phyloP scores from a whole-genome alignment of 2,797 vertebrate genomes.

The Sphenopsis melanotis region DNA sequence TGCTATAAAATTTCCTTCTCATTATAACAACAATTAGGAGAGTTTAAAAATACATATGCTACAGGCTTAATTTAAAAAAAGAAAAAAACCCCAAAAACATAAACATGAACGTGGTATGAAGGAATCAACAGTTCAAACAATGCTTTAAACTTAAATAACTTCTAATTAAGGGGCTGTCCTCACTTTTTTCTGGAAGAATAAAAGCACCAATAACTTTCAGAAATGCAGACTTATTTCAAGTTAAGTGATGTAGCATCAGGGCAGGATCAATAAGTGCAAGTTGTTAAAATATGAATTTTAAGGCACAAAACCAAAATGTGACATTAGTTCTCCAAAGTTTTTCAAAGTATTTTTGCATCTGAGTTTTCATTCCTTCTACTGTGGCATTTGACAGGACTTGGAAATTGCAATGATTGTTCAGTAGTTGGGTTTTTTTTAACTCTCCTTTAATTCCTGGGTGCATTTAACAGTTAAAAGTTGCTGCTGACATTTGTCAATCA shows the following conservation, averaged over 20 bases:
- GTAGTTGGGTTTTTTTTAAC: not conserved
- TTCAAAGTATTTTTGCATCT: not conserved
- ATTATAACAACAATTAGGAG: not conserved
- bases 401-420: not conserved
- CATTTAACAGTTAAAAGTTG: not conserved
- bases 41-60: not conserved
- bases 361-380: not conserved
- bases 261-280: not conserved
- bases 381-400: not conserved
- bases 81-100: rapidly evolving
- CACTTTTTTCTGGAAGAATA: not conserved
- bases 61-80: not conserved
- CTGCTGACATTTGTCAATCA: not conserved
- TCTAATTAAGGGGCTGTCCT: not conserved
- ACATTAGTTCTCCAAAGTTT: not conserved
- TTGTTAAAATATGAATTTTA: not conserved
- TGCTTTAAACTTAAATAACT: not conserved
- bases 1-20: not conserved
- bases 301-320: not conserved
- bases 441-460: not conserved
- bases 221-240: not conserved
- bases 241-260: not conserved
- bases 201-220: not conserved
- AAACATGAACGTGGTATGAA: not conserved
- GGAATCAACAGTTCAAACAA: not conserved